Evolutionary conservation across 2,797 vertebrate species (phyloP).

Genomic region (Acanthiza pusilla): DNA sequence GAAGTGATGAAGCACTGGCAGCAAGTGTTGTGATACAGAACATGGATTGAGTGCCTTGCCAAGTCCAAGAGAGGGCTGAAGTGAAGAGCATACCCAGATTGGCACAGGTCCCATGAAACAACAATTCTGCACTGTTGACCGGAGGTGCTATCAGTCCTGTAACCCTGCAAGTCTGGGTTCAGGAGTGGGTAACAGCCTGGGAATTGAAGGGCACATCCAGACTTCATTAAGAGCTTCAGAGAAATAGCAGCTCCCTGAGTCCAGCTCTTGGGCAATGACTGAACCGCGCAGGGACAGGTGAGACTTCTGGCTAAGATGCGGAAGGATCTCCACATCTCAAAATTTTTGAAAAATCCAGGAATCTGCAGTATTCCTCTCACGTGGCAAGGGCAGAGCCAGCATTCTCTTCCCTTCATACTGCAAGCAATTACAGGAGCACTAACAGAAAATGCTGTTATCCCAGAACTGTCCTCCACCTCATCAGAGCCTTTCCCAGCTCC

Average conservation of each 20-base stretch:
- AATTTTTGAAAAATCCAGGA: neutral
- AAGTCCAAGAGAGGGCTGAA: neutral
- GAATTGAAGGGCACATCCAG: neutral
- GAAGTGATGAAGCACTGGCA: neutral
- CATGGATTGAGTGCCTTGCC: neutral
- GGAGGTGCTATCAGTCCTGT: neutral
- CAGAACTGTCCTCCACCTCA: neutral
- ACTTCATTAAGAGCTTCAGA: neutral
- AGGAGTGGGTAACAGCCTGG: neutral
- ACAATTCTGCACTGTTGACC: neutral
- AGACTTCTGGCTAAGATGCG: neutral
- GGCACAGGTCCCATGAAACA: neutral
- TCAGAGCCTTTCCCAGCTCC: neutral
- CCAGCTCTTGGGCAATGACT: neutral
- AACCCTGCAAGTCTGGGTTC: neutral
- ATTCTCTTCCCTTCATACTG: neutral
- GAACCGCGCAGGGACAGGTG: neutral
- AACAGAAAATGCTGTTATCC: neutral
- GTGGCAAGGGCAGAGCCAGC: neutral
- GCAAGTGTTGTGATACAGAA: neutral
- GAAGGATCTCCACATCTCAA: neutral
- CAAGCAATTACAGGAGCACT: neutral
- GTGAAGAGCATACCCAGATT: neutral
- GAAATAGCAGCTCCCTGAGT: neutral
- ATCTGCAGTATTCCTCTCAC: neutral